Conservation (phyloP, 92 coral and sea anemone genomes). For the Porites cylindrica region DNA sequence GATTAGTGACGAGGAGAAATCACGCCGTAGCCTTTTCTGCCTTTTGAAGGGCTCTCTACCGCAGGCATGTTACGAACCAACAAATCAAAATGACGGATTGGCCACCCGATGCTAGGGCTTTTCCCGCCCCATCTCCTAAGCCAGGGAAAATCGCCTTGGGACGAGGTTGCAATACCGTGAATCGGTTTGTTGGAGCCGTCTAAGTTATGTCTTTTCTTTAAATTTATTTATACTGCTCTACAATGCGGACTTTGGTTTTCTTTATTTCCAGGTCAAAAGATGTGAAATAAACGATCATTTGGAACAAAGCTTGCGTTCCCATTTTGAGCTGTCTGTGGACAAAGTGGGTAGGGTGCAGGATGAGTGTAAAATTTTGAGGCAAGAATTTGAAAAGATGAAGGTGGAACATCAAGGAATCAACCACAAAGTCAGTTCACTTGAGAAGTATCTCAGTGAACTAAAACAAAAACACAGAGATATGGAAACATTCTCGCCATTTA, state of each 20-base stretch:
- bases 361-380: conserved; percentile 33
- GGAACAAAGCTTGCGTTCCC: conserved; percentile 42
- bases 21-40: no score
- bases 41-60: no score
- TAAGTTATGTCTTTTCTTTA: background rate
- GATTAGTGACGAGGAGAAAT: no score
- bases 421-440: conserved; percentile 20
- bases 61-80: no score
- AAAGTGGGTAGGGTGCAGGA: conserved; percentile 30
- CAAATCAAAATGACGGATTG: no score
- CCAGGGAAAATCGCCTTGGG: no score
- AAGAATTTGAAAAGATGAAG: conserved; percentile 32
- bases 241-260: no score
- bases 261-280: conserved; percentile 55
- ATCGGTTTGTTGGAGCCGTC: background rate
- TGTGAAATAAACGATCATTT: conserved; percentile 49
- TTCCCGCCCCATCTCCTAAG: no score
- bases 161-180: background rate
- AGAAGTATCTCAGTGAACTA: conserved; percentile 16
- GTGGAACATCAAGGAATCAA: conserved; percentile 5
- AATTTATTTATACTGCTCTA: background rate
- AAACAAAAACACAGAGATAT: conserved; percentile 32
- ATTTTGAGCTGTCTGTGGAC: conserved; percentile 59
- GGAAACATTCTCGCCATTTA: conserved; percentile 25
- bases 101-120: no score